phyloP scores from a whole-genome alignment of 2,797 vertebrate species.

The Aldrovandia affinis region DNA sequence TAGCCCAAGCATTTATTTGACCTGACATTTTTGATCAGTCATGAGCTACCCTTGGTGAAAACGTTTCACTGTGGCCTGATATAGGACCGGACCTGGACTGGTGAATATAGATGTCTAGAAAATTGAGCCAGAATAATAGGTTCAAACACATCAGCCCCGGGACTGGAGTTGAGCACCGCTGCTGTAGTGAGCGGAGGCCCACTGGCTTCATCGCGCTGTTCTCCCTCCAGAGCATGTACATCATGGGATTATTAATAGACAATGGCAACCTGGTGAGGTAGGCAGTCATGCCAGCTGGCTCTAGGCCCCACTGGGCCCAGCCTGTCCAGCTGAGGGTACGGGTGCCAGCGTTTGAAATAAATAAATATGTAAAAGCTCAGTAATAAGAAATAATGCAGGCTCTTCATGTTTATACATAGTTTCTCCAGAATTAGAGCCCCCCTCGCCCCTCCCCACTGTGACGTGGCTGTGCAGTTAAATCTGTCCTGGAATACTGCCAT shows the following conservation, averaged over 20 bases:
- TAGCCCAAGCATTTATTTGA: not conserved
- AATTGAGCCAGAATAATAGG: not conserved
- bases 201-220: not conserved
- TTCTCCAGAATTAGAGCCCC: not conserved
- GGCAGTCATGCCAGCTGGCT: conserved; percentile 60
- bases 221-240: conserved; percentile 38
- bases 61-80: not conserved
- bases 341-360: not conserved
- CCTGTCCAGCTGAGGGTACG: not conserved
- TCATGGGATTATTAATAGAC: conserved; percentile 67
- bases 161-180: not conserved
- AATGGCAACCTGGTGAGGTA: conserved; percentile 58
- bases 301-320: conserved; percentile 31
- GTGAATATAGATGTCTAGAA: not conserved
- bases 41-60: too few relatives aligned
- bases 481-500: not conserved
- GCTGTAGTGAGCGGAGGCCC: not conserved
- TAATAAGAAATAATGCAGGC: not conserved
- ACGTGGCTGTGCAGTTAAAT: not conserved
- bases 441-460: not conserved
- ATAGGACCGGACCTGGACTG: not conserved
- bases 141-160: not conserved
- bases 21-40: not conserved
- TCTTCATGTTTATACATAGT: not conserved
- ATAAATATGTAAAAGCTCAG: not conserved